Evolutionary conservation across 2,888 invertebrate genomes (phyloP), one percentile per base, ranked within the genome.

Genomic region (Quadroppia sp.): DNA sequence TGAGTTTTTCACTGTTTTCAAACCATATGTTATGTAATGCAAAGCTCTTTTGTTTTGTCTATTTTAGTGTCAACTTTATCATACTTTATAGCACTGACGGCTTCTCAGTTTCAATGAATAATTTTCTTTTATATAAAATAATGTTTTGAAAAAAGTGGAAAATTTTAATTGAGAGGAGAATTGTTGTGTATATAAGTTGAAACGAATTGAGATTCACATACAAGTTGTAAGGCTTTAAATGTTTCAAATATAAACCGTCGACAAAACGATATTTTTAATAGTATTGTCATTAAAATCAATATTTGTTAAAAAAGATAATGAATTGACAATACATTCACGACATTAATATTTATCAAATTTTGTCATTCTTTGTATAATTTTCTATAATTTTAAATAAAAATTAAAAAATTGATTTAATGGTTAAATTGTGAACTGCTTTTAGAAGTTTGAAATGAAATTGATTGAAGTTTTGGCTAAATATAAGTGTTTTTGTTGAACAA

Each of bases 101-200:
- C 4, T 6, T 59, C 59, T 59, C 59, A 59, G 59, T 59, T 59
- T 59, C 59, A 59, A 59, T 59, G 59, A 59, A 59, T 59, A 59
- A 59, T 59, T 59, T 32, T 53, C 4, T 50, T 11, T 56, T 25
- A 23, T 25, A 56, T 17, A 7, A 7, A 3, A 56, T 56, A 25
- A 28, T 25, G 9, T 53, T 20, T 9, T 20, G 9, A 6, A 59
- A 59, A 30, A 59, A 17, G n/a, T 32, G 28, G 17, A 50, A 50
- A 50, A 59, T 4, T 23, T 25, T 53, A 17, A 45, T 9, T 50
- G 3, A 7, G 20, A 3, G 50, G 50, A 3, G 6, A 50, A 50
- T 50, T 50, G 2, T 17, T 45, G 15, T 45, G 45, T 45, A 2
- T 17, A 45, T 3, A 17, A 4, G 6, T 7, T 4, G 9, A 36